These are phyloP conservation scores for Hypothenemus hampei DNA, from an alignment of 1,140 invertebrate genomes.

Conservation along the genomic window DNA sequence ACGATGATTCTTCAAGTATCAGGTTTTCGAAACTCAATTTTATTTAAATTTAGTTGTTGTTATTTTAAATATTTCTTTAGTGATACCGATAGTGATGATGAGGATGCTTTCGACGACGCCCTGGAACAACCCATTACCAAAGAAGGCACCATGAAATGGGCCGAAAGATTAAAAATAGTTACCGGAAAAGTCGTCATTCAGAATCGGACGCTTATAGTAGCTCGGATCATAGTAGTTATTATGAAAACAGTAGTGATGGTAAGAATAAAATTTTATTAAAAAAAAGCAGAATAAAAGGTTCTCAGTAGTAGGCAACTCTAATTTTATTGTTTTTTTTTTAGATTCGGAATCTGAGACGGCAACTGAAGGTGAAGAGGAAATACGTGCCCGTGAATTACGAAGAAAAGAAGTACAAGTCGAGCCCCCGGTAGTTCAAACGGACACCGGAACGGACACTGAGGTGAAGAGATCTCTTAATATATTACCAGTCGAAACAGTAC, in stretches of 20 bases:
- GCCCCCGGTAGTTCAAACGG: slow-evolving; percentile 58
- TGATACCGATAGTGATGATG: slow-evolving; percentile 55
- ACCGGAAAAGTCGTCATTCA: slow-evolving; percentile 34
- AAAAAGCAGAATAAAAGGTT: too few relatives aligned
- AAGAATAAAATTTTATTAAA: too few relatives aligned
- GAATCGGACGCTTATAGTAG: slow-evolving; percentile 50
- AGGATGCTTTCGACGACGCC: slow-evolving; percentile 59
- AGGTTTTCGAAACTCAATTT: slow-evolving; percentile 31
- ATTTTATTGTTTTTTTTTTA: slow-evolving; percentile 43
- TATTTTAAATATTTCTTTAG: slow-evolving; percentile 35
- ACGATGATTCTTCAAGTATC: slow-evolving; percentile 48
- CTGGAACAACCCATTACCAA: slow-evolving; percentile 58
- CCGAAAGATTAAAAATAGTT: slow-evolving; percentile 55
- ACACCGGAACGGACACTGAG: slow-evolving; percentile 71
- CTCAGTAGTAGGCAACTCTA: too few relatives aligned
- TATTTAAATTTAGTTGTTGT: not conserved
- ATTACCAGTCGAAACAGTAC: slow-evolving; percentile 32
- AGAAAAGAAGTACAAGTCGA: slow-evolving; percentile 64
- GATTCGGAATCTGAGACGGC: slow-evolving; percentile 67
- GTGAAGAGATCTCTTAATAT: slow-evolving; percentile 49
- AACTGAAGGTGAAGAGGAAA: slow-evolving; percentile 68
- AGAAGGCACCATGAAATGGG: slow-evolving; percentile 59
- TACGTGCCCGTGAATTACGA: slow-evolving; percentile 58
- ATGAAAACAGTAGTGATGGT: slow-evolving; percentile 63
- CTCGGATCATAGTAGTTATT: slow-evolving; percentile 54